These are phyloP conservation scores for Sarotherodon lohbergeri DNA, from an alignment of 2,113 vertebrate genomes.

Conservation along the genomic window DNA sequence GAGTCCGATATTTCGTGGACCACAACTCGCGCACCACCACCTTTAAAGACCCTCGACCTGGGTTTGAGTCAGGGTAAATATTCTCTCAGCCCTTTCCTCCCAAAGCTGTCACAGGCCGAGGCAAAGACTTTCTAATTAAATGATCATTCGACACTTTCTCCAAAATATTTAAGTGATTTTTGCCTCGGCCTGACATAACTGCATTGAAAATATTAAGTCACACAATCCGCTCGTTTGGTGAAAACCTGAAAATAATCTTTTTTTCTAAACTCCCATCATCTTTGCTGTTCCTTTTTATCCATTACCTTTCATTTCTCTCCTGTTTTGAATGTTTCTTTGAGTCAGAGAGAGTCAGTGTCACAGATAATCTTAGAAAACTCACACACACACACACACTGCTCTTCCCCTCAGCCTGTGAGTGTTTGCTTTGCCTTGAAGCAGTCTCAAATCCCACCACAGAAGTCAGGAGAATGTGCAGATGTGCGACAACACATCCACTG, in stretches of 20 bases:
- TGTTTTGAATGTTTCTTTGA: neutral
- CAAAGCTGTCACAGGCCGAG: neutral
- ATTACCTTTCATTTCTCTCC: neutral
- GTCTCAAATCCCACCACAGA: slow-evolving; percentile 1
- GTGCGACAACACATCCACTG: slow-evolving; percentile 20
- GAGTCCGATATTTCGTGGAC: slow-evolving; percentile 97
- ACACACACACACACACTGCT: neutral
- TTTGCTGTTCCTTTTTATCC: neutral
- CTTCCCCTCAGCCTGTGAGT: slow-evolving; percentile 18
- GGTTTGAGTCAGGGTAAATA: slow-evolving; percentile 94
- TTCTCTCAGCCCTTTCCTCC: slow-evolving; percentile 25
- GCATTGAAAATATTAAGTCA: neutral
- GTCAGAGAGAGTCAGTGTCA: neutral
- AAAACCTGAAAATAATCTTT: neutral
- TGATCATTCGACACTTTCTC: neutral
- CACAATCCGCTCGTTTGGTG: neutral
- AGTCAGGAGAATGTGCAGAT: slow-evolving; percentile 43
- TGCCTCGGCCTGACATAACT: neutral
- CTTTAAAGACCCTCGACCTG: slow-evolving; percentile 96
- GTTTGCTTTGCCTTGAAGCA: slow-evolving; percentile 21
- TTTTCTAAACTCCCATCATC: neutral
- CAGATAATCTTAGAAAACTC: neutral
- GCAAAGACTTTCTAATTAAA: neutral
- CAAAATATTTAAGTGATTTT: neutral
- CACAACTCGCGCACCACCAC: slow-evolving; percentile 96